Percentiles rank a stretch among this genome's conserved stretches.
phyloP scores from a whole-genome alignment of 2,113 vertebrate species.

The Clarias magur region DNA sequence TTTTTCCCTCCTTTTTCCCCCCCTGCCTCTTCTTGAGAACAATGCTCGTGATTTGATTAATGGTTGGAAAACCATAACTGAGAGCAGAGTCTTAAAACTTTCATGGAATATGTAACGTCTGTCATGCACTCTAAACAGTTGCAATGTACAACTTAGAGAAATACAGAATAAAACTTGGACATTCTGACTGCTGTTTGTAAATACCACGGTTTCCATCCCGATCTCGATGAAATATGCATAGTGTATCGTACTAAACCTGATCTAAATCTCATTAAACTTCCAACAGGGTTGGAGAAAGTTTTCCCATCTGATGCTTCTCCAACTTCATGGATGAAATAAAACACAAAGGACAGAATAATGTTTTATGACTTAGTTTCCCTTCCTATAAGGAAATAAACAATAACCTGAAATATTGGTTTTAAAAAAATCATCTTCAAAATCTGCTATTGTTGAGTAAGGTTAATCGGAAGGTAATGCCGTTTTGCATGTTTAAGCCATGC shows the following conservation, averaged over 20 bases:
- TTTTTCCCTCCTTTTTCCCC: not conserved
- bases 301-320: not conserved
- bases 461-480: not conserved
- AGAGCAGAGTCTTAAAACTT: conserved; percentile 47
- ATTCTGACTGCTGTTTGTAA: not conserved
- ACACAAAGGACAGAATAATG: not conserved
- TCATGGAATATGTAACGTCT: conserved; percentile 39
- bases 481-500: not conserved
- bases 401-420: not conserved
- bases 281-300: not conserved
- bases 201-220: conserved; percentile 13
- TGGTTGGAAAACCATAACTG: conserved; percentile 39
- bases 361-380: not conserved
- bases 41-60: conserved; percentile 50
- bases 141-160: conserved; percentile 18
- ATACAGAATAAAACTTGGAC: conserved; percentile 10
- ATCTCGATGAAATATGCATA: conserved; percentile 34
- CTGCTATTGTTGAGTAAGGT: not conserved
- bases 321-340: not conserved
- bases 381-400: not conserved
- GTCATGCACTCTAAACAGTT: conserved; percentile 35
- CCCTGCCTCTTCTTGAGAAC: conserved; percentile 28
- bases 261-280: conserved; percentile 31
- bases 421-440: not conserved
- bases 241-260: not conserved